Evolutionary conservation across 2,113 vertebrate genomes (phyloP).

Genomic region (Platichthys stellatus): DNA sequence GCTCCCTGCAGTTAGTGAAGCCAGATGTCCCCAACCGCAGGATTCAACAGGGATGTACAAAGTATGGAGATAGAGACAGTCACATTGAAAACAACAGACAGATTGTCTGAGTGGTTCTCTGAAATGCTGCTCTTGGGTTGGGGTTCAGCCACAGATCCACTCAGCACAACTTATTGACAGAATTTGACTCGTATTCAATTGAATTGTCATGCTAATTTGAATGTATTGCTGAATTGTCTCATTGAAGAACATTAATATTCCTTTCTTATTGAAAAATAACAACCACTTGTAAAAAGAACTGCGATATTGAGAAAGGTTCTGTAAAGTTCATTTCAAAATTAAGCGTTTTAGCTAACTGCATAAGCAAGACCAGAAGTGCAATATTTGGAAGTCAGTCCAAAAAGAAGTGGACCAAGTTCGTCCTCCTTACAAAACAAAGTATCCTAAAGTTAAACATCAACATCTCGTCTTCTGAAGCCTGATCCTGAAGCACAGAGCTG

Average conservation of each 20-base stretch:
- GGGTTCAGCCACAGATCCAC: constrained; percentile 7
- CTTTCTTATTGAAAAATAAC: not conserved
- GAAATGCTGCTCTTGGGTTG: constrained; percentile 13
- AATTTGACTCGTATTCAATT: constrained; percentile 19
- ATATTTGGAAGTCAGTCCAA: not conserved
- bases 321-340: not conserved
- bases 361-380: not conserved
- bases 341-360: not conserved
- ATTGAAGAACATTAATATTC: not conserved
- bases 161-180: not conserved
- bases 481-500: constrained; percentile 6
- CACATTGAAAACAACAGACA: constrained; percentile 49
- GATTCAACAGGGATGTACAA: constrained; percentile 52
- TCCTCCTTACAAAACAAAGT: not conserved
- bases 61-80: constrained; percentile 44
- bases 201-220: not conserved
- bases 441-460: constrained; percentile 24
- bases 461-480: constrained; percentile 8
- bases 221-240: not conserved
- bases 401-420: constrained; percentile 24
- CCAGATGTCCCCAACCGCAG: constrained; percentile 74
- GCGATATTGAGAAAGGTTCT: not conserved
- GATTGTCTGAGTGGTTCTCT: constrained; percentile 26
- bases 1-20: constrained; percentile 59
- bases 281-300: not conserved